phyloP scores from a whole-genome alignment of 2,888 invertebrate species.

The Leucophenga montana region DNA sequence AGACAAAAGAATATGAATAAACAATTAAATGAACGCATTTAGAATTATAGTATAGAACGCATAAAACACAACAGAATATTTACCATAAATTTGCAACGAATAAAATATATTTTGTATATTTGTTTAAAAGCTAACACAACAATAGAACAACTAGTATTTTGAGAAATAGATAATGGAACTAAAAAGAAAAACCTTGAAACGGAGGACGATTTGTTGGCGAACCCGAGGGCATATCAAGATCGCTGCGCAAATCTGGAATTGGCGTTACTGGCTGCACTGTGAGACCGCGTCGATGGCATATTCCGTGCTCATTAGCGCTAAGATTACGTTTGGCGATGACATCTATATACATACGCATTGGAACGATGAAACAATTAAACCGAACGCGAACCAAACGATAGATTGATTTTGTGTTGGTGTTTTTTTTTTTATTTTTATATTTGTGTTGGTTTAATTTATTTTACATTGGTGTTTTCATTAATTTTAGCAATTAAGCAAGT shows the following conservation, averaged over 20 bases:
- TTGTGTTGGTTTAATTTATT: not conserved
- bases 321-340: conserved; percentile 67
- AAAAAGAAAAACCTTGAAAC: conserved; percentile 70
- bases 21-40: conserved; percentile 25
- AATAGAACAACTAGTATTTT: not conserved
- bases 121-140: conserved; percentile 28
- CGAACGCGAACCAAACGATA: too few species aligned
- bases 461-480: not conserved
- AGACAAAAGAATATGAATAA: conserved; percentile 38
- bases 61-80: conserved; percentile 25
- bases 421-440: not conserved
- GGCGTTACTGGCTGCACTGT: conserved; percentile 87
- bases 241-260: conserved; percentile 88
- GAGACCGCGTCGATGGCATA: conserved; percentile 87
- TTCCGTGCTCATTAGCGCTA: conserved; percentile 86
- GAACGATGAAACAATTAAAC: not conserved
- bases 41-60: conserved; percentile 17
- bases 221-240: conserved; percentile 70
- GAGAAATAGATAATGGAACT: not conserved
- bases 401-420: not conserved
- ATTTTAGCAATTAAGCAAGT: not conserved
- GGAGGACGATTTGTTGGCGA: conserved; percentile 72
- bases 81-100: conserved; percentile 12
- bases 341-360: conserved; percentile 48
- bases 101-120: conserved; percentile 8